phyloP scores from a whole-genome alignment of 2,113 vertebrate species.

The Halichoerus grypus region DNA sequence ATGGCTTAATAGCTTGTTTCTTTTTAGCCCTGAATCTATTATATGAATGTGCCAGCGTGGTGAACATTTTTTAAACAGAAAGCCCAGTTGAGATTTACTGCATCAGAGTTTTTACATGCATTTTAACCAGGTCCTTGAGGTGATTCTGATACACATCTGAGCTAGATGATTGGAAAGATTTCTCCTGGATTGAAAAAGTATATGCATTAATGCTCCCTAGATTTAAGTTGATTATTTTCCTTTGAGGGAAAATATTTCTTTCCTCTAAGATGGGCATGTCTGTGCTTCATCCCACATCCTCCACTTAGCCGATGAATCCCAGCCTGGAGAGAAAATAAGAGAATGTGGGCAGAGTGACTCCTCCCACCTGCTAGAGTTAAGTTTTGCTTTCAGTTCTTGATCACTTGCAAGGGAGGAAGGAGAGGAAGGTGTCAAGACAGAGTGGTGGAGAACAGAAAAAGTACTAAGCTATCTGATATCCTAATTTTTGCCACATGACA shows the following conservation, averaged over 20 bases:
- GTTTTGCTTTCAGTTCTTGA: neutral
- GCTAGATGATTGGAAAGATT: neutral
- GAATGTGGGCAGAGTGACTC: neutral
- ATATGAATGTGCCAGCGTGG: neutral
- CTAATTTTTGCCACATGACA: neutral
- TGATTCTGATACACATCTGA: neutral
- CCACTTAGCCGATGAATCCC: neutral
- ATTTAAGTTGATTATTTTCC: neutral
- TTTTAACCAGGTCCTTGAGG: neutral
- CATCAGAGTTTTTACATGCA: neutral
- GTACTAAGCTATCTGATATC: neutral
- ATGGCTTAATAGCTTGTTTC: neutral
- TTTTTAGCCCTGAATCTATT: neutral
- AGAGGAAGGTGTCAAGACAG: neutral
- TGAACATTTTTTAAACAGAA: neutral
- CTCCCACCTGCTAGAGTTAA: neutral
- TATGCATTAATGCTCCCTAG: neutral
- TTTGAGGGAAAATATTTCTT: conserved; percentile 1
- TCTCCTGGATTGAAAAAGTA: neutral
- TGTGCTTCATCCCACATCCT: neutral
- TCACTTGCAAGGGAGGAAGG: neutral
- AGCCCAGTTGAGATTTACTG: neutral
- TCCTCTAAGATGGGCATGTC: neutral
- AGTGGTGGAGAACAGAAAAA: neutral
- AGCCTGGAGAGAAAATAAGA: neutral